Evolutionary conservation across 2,113 vertebrate species (phyloP).

Genomic region (Dipodomys ordii): DNA sequence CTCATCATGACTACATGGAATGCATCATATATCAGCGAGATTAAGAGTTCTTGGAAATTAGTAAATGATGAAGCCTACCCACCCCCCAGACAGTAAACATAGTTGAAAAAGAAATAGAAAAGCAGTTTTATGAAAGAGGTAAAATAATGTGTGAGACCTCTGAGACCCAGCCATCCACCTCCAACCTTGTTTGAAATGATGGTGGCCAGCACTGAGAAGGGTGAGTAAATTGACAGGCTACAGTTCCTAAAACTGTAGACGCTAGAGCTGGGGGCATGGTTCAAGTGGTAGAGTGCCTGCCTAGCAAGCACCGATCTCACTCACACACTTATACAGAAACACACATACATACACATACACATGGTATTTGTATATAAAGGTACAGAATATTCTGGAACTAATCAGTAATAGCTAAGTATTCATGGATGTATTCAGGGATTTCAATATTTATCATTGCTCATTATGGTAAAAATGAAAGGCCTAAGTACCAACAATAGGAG

Average conservation of each 20-base stretch:
- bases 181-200: neutral
- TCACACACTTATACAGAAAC: too few relatives aligned
- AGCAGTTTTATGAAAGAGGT: constrained; percentile 20
- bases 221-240: neutral
- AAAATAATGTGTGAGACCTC: neutral
- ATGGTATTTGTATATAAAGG: too few relatives aligned
- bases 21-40: neutral
- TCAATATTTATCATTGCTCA: neutral
- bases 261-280: too few relatives aligned
- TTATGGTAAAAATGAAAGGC: constrained; percentile 48
- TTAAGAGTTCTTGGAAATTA: constrained; percentile 39
- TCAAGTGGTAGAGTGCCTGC: too few relatives aligned
- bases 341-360: too few relatives aligned
- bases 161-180: neutral
- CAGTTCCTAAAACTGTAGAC: neutral
- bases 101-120: constrained; percentile 22
- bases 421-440: neutral
- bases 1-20: neutral
- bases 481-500: neutral
- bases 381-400: neutral
- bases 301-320: too few relatives aligned
- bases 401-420: neutral
- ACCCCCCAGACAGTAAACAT: neutral
- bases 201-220: neutral
- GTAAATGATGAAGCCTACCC: constrained; percentile 22